Base-by-base conservation (phyloP, 2,113 vertebrate genomes). In the Tamias sibiricus region DNA sequence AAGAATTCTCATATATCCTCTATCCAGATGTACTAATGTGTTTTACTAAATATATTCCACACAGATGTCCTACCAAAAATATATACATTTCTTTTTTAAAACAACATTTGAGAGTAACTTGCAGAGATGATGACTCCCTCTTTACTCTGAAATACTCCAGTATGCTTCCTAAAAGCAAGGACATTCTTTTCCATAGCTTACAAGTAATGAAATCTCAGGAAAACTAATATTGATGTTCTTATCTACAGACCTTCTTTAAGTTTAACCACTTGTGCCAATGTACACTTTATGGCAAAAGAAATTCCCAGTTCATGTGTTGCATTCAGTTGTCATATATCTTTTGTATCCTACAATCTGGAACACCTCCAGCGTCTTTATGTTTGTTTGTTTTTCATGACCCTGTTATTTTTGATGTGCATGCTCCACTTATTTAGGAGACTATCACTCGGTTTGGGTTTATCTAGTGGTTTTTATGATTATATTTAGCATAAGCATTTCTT, bases 91-190 rank as follows among this genome's bases (percentile, higher is more conserved):
- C 47, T 72, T 40, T n/a, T 17, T 47, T n/a, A 47, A 42, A 62
- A 84, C 40, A 92, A 84, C 40, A 92, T 76, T 87, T 95, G 35
- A 91, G 19, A 89, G 35, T 62, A 79, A 86, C 10, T 47, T 91
- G 19, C 11, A 79, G 74, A 89, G 47, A 92, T n/a, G 12, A 94
- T 10, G 35, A 72, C 37, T 49, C 22, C 9, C 12, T 47, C 14
- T 90, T 87, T 76, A 82, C 35, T 90, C 52, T 91, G 79, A 87
- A 95, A 68, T 82, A 77, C 6, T 83, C 30, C 2, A 71, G 14
- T 13, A 6, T 66, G 20, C 66, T 89, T 87, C 42, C 71, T 83
- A 95, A 96, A 94, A 92, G 14, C 83, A 77, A 90, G 40, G 26
- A 54, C 32, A 75, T 91, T 91, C 8, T 91, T 26, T 91, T 76